Percentiles rank a stretch among this genome's conserved stretches.
phyloP scores from a whole-genome alignment of 2,113 vertebrate genomes.

The Nannobrachium achirus region DNA sequence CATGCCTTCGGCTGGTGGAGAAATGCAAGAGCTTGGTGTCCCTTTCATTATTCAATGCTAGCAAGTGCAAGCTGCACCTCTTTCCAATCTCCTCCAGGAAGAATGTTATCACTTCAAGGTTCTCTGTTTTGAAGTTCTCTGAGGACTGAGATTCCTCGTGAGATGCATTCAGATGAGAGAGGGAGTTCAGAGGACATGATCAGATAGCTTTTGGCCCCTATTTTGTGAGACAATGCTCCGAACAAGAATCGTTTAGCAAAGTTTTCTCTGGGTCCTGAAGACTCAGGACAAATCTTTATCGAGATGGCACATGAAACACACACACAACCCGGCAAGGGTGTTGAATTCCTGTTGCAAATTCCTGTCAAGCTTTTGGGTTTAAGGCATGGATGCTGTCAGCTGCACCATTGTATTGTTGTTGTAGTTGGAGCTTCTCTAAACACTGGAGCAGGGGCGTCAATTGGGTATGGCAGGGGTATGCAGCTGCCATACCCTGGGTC shows the following conservation, averaged over 20 bases:
- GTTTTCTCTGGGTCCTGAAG: background rate
- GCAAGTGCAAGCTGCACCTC: constrained; percentile 49
- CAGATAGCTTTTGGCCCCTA: background rate
- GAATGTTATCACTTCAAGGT: constrained; percentile 48
- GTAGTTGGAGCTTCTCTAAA: constrained; percentile 50
- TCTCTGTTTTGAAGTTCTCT: constrained; percentile 43
- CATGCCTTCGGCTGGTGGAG: too few species aligned
- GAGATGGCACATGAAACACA: background rate
- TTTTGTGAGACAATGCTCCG: background rate
- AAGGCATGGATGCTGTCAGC: constrained; percentile 8
- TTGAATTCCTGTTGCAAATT: background rate
- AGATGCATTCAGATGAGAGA: constrained; percentile 24
- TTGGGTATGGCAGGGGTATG: too few species aligned
- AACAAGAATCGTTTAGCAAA: background rate
- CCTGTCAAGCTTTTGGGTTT: background rate
- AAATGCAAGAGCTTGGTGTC: constrained; percentile 43
- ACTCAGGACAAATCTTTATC: background rate
- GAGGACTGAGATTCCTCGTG: constrained; percentile 16
- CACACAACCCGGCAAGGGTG: background rate
- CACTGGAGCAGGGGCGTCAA: too few species aligned
- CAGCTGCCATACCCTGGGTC: too few species aligned
- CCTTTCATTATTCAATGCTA: constrained; percentile 62
- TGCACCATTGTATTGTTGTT: constrained; percentile 56
- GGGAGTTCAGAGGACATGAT: constrained; percentile 6
- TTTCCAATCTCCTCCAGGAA: constrained; percentile 34